phyloP scores from a whole-genome alignment of 2,113 vertebrate species.

The Sardina pilchardus region DNA sequence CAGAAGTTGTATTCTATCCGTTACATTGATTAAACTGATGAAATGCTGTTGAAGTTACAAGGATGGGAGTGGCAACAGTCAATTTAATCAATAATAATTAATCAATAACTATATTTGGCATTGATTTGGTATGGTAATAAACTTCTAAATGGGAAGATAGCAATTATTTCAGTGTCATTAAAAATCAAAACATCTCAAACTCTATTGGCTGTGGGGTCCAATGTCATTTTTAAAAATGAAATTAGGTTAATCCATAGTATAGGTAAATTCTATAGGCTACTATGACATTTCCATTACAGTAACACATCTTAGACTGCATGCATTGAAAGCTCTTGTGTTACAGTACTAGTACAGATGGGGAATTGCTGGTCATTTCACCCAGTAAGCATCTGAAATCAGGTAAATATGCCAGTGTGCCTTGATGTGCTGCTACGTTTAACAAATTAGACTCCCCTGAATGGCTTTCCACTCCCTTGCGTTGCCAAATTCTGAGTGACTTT shows the following conservation, averaged over 20 bases:
- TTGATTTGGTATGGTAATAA: background rate
- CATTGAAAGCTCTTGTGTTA: background rate
- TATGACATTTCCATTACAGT: too few species aligned
- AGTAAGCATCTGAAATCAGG: background rate
- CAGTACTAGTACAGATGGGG: background rate
- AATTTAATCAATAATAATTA: background rate
- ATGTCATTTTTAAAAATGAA: background rate
- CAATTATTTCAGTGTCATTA: background rate
- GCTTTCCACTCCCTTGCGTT: background rate
- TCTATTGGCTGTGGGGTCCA: background rate
- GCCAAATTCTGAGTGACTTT: conserved; percentile 27
- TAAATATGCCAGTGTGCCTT: background rate
- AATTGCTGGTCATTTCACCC: background rate
- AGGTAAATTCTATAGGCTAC: too few species aligned
- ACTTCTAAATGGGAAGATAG: background rate
- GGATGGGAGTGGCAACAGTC: background rate
- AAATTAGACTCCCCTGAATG: conserved; percentile 9
- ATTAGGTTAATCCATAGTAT: background rate
- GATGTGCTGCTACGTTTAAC: background rate
- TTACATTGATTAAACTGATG: background rate
- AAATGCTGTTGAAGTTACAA: background rate
- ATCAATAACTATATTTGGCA: background rate
- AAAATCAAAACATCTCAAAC: background rate
- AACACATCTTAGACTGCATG: background rate
- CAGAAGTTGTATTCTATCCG: background rate